Evolutionary conservation across 2,888 invertebrate genomes (phyloP), one percentile per base, ranked within the genome.

Genomic region (Clivina fossor): DNA sequence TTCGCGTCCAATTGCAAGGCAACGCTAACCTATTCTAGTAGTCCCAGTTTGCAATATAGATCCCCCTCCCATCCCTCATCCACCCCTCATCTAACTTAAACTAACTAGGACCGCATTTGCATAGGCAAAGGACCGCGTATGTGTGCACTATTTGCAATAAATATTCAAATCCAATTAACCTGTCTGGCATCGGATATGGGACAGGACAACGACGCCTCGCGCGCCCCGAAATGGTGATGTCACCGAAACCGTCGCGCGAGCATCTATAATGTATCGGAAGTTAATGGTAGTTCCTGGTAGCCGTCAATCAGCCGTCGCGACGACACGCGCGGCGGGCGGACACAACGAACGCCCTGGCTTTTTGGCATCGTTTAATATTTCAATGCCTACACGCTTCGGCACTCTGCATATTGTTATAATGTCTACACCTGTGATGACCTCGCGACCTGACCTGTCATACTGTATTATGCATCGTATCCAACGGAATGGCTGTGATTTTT

Each of bases 231-330:
- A 20, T 28, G 33, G 32, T 13, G 19, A n/a, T 15, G 33, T 13
- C 13, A 13, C 13, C 11, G 11, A 19, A 11, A 19, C 15, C 24
- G 26, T 16, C 37, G 26, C 47, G 26, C 13, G 64, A 62, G 58
- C 63, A 67, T 70, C 66, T 66, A 70, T 69, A 65, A 69, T 70
- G 67, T 63, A 70, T 62, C 63, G 65, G 66, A 64, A 66, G 68
- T 64, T 72, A 71, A 72, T 72, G 69, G 71, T 65, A 63, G 65
- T 69, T 64, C 66, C 70, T 67, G 65, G 68, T 72, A 68, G 60
- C 61, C 67, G 71, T 68, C 71, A 71, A 69, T 71, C 71, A 69
- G 63, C 61, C 63, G 66, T 67, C 64, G 62, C 60, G 11, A 19
- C 60, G 11, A 19, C n/a, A 13, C 20, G 28, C 43, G 16, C 19